A percentile compares a stretch with the other conserved stretches of the same genome.
Conservation (phyloP, 2,888 invertebrate genomes). For the Eupithecia exiguata region DNA sequence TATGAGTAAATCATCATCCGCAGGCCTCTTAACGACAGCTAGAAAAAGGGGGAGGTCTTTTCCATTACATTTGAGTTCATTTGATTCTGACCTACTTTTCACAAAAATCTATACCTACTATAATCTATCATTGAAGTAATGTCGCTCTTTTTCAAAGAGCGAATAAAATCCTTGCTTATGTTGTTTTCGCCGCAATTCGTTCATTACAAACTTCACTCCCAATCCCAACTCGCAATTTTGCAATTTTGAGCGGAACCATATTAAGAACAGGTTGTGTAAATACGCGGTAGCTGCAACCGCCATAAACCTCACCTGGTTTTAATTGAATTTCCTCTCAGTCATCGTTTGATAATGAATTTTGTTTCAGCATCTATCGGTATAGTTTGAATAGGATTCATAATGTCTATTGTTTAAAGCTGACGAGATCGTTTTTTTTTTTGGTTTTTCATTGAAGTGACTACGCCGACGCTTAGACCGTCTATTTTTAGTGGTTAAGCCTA, state of each 20-base stretch:
- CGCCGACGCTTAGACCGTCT: background rate
- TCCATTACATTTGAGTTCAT: too few species aligned
- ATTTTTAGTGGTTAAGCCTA: too few species aligned
- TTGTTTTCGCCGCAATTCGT: background rate
- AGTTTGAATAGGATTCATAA: conserved; percentile 6
- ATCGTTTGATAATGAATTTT: conserved; percentile 33
- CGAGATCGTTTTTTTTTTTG: background rate
- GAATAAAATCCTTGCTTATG: background rate
- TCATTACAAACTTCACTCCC: background rate
- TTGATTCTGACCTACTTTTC: too few species aligned
- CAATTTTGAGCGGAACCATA: conserved; percentile 3
- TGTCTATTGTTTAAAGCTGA: background rate
- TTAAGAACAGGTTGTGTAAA: conserved; percentile 25
- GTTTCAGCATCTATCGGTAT: conserved; percentile 20
- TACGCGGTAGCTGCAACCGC: conserved; percentile 25
- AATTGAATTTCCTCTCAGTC: conserved; percentile 39
- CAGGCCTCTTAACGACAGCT: too few species aligned
- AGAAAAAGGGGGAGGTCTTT: too few species aligned
- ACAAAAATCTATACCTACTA: too few species aligned
- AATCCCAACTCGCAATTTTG: background rate
- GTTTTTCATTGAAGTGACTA: background rate
- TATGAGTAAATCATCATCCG: too few species aligned
- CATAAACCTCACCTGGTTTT: conserved; percentile 38
- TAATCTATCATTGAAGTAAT: background rate
- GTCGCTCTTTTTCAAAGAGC: background rate